Evolutionary conservation across 2,888 invertebrate genomes (phyloP).

Genomic region (Tiliacea aurago): DNA sequence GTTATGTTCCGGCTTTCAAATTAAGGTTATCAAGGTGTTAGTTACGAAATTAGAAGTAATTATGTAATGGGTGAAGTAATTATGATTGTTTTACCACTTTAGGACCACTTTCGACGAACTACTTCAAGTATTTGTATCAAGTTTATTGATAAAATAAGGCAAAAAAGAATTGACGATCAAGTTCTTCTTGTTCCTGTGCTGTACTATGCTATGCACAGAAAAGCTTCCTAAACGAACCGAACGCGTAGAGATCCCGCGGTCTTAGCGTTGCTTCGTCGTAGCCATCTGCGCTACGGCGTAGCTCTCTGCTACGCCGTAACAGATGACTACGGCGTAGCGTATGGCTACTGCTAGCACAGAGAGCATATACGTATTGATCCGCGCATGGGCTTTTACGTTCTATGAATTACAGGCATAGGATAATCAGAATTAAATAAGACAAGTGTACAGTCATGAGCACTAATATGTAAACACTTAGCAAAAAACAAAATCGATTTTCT

Average conservation of each 20-base stretch:
- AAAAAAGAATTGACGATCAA: too few relatives aligned
- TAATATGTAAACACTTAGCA: too few relatives aligned
- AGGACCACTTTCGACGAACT: neutral
- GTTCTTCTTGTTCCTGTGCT: too few relatives aligned
- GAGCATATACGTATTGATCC: too few relatives aligned
- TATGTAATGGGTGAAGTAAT: slow-evolving; percentile 24
- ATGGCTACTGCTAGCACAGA: neutral
- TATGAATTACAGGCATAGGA: neutral
- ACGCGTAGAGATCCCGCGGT: too few relatives aligned
- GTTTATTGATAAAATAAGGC: neutral
- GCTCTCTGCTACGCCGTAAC: neutral
- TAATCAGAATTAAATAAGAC: too few relatives aligned
- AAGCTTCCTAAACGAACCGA: too few relatives aligned
- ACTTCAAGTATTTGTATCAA: neutral
- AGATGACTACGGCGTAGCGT: neutral
- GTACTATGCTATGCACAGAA: too few relatives aligned
- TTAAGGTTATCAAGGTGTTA: slow-evolving; percentile 19
- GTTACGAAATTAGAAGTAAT: slow-evolving; percentile 31
- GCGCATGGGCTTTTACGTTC: neutral
- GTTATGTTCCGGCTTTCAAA: slow-evolving; percentile 10
- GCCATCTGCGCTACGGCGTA: slow-evolving; percentile 1
- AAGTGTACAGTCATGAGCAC: too few relatives aligned
- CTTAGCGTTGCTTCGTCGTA: neutral
- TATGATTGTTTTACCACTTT: neutral
- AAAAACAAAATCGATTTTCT: too few relatives aligned